Conservation (phyloP, 2,113 vertebrate species). For the Cichladusa arquata region DNA sequence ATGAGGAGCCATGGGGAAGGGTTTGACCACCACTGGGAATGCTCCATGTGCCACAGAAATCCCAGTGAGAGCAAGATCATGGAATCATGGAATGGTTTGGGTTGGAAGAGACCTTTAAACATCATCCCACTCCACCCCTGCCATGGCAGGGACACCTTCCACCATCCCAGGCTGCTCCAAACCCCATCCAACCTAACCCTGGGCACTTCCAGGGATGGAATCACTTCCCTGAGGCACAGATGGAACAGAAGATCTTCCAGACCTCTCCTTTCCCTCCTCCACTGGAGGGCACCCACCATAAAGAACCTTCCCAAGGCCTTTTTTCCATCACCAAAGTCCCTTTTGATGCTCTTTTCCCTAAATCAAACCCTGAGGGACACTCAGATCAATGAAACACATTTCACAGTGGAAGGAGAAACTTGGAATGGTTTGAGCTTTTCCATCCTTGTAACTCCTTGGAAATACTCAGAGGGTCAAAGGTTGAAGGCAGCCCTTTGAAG, state of each 20-base stretch:
- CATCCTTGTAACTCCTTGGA: background rate
- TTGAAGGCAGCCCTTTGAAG: background rate
- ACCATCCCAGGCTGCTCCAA: background rate
- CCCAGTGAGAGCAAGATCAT: background rate
- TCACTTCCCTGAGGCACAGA: background rate
- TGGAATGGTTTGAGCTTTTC: background rate
- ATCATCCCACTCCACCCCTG: background rate
- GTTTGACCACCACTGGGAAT: background rate
- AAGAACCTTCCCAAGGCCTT: background rate
- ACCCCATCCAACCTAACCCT: fast-evolving
- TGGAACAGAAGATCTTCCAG: background rate
- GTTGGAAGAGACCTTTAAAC: background rate
- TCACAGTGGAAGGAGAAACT: background rate
- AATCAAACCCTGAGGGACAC: background rate
- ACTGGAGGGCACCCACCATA: background rate
- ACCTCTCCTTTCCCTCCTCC: background rate
- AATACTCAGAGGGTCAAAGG: background rate
- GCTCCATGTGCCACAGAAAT: background rate
- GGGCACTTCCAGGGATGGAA: background rate
- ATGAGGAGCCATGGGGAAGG: background rate
- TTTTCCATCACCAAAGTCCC: background rate
- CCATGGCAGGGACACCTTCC: background rate
- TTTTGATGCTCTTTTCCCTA: background rate
- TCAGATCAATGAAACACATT: background rate
- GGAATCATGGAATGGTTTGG: background rate